These are phyloP conservation scores for Galleria mellonella DNA, from an alignment of 1,140 invertebrate genomes.

Conservation along the genomic window DNA sequence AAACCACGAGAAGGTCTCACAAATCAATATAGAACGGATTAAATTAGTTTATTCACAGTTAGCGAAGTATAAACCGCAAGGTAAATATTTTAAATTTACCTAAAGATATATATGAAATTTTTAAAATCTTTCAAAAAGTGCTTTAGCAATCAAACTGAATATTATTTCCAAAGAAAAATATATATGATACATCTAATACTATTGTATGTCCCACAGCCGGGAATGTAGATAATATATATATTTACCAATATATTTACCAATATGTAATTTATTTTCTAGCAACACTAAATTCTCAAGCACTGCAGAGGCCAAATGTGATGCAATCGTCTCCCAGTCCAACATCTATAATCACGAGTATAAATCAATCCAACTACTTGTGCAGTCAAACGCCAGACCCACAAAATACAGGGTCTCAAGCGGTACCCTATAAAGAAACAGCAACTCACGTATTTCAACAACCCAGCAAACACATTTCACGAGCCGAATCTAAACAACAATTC, in stretches of 20 bases:
- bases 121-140: no score
- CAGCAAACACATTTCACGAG: conserved; percentile 17
- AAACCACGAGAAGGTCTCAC: conserved; percentile 84
- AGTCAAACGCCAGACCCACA: conserved; percentile 35
- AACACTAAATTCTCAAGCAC: conserved; percentile 34
- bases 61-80: conserved; percentile 76
- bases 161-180: no score
- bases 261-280: conserved; percentile 27
- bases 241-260: no score
- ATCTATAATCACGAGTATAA: conserved; percentile 61
- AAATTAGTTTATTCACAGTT: conserved; percentile 91
- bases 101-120: no score
- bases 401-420: conserved; percentile 7
- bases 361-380: conserved; percentile 64
- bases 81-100: no score
- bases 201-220: background rate
- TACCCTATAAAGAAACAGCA: conserved; percentile 22
- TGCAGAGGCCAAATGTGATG: conserved; percentile 47
- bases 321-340: conserved; percentile 65
- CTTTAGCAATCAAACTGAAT: no score
- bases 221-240: no score
- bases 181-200: no score
- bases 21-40: conserved; percentile 89
- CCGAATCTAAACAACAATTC: conserved; percentile 20
- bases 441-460: conserved; percentile 26